phyloP scores from a whole-genome alignment of 2,797 vertebrate species.

The Myripristis jacobus region DNA sequence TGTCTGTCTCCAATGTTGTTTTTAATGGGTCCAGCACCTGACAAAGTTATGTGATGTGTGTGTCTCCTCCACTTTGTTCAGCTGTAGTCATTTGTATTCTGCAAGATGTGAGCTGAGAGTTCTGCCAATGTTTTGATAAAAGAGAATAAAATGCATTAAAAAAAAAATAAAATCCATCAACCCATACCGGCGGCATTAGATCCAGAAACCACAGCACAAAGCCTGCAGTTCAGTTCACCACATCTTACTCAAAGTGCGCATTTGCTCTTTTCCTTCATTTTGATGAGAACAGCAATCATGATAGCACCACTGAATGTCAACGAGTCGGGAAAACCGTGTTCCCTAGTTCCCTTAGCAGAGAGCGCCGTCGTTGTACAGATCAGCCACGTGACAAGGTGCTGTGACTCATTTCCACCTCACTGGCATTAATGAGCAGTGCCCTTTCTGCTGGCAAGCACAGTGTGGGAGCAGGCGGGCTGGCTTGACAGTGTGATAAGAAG shows the following conservation, averaged over 20 bases:
- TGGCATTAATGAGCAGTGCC: slow-evolving; percentile 79
- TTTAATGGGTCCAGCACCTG: no score
- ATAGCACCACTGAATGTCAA: slow-evolving; percentile 70
- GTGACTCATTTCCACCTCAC: slow-evolving; percentile 81
- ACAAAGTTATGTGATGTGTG: no score
- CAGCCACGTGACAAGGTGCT: slow-evolving; percentile 70
- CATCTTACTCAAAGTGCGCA: slow-evolving; percentile 25
- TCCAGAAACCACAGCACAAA: slow-evolving; percentile 1
- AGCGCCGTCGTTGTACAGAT: slow-evolving; percentile 60
- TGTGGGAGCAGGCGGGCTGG: slow-evolving; percentile 72
- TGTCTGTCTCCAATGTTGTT: no score
- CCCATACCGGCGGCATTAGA: slow-evolving; percentile 16
- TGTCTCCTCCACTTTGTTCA: no score
- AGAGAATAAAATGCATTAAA: slow-evolving; percentile 1
- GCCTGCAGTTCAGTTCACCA: slow-evolving; percentile 24
- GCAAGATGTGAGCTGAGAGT: no score
- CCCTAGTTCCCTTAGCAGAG: slow-evolving; percentile 61
- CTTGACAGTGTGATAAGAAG: slow-evolving; percentile 71
- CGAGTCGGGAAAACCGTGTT: slow-evolving; percentile 64
- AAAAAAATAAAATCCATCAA: background rate
- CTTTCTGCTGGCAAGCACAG: slow-evolving; percentile 74
- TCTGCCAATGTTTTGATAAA: background rate
- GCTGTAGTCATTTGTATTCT: background rate
- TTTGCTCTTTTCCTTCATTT: slow-evolving; percentile 63
- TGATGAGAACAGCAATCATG: slow-evolving; percentile 66